Evolutionary conservation across 2,113 vertebrate species (phyloP).

Genomic region (Hepsetus odoe): DNA sequence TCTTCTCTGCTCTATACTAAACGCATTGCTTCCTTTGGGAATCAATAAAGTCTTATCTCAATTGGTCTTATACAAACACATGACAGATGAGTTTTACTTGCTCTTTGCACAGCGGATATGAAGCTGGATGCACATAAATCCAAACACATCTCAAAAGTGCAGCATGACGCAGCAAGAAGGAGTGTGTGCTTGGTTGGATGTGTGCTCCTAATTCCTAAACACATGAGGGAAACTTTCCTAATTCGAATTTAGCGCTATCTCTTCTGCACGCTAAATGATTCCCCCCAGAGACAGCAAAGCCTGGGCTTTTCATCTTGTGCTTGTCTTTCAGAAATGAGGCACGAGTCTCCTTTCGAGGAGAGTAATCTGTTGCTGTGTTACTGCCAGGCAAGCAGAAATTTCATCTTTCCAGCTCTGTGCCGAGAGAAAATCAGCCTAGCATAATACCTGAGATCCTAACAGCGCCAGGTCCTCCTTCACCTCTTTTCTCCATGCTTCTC

Average conservation of each 20-base stretch:
- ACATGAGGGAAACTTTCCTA: conserved; percentile 5
- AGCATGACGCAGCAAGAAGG: neutral
- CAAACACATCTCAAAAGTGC: neutral
- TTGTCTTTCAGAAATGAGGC: conserved; percentile 19
- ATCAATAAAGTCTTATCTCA: neutral
- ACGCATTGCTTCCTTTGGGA: neutral
- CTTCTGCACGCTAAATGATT: neutral
- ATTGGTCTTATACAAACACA: conserved; percentile 21
- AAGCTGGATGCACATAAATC: conserved; percentile 21
- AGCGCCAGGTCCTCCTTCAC: neutral
- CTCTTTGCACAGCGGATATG: conserved; percentile 47
- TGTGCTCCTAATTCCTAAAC: neutral
- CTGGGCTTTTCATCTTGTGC: conserved; percentile 28
- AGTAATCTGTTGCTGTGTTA: conserved; percentile 18
- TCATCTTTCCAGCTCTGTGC: conserved; percentile 18
- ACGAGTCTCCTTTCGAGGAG: conserved; percentile 21
- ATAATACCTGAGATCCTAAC: conserved; percentile 36
- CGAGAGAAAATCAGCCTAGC: conserved; percentile 41
- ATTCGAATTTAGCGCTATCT: conserved; percentile 1
- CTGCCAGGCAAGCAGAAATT: conserved; percentile 45
- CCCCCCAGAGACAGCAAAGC: neutral
- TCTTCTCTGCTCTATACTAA: too few species aligned
- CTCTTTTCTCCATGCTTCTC: neutral
- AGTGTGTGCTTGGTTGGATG: neutral
- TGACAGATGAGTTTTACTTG: conserved; percentile 5